phyloP scores from a whole-genome alignment of 2,797 vertebrate genomes.

The Mormyrops boulengeri region DNA sequence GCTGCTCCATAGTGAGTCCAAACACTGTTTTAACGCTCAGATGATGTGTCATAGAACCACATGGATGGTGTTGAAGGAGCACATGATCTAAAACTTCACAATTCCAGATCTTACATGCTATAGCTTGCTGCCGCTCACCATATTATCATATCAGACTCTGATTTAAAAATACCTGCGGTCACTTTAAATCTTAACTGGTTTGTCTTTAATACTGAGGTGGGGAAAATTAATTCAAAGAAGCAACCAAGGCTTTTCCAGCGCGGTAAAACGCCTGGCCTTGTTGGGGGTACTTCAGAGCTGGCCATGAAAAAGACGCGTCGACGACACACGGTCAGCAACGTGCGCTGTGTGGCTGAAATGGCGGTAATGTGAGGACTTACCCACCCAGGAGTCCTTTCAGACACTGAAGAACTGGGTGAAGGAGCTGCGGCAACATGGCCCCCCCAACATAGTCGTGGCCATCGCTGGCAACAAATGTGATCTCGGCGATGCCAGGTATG shows the following conservation, averaged over 20 bases:
- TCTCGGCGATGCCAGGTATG: slow-evolving; percentile 84
- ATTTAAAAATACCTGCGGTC: not conserved
- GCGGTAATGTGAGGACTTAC: not conserved
- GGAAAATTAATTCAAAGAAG: not conserved
- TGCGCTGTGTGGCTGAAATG: not conserved
- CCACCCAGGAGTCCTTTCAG: slow-evolving; percentile 82
- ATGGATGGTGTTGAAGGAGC: not conserved
- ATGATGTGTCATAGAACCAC: not conserved
- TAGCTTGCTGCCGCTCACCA: not conserved
- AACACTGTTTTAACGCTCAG: not conserved
- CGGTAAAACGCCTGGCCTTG: not conserved
- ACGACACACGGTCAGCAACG: not conserved
- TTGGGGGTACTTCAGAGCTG: not conserved
- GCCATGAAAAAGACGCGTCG: not conserved
- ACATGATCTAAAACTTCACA: not conserved
- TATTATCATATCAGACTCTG: not conserved
- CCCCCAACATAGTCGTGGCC: slow-evolving; percentile 94
- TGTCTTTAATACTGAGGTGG: not conserved
- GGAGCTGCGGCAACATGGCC: slow-evolving; percentile 91
- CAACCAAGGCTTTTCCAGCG: not conserved
- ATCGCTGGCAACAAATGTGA: slow-evolving; percentile 98
- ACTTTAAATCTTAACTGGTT: not conserved
- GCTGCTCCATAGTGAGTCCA: not conserved
- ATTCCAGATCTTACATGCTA: not conserved
- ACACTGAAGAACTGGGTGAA: slow-evolving; percentile 98